These are phyloP conservation scores for Trichogramma dendrolimi DNA, from an alignment of 2,888 invertebrate species.

Conservation along the genomic window DNA sequence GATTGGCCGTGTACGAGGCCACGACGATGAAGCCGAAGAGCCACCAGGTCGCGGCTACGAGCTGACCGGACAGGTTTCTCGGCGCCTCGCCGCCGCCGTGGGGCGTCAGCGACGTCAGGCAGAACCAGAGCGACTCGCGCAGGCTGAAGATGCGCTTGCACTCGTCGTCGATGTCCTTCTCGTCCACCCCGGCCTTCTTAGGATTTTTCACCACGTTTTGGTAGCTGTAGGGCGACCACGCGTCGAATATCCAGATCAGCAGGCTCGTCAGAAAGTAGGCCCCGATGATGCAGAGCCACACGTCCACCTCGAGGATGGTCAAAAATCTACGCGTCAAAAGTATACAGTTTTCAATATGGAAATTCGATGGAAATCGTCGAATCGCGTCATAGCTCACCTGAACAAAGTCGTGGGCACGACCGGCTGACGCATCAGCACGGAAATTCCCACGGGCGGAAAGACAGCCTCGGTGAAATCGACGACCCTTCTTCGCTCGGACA, in stretches of 20 bases:
- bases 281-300: slow-evolving; percentile 89
- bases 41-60: slow-evolving; percentile 99
- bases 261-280: slow-evolving; percentile 89
- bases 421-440: slow-evolving; percentile 88
- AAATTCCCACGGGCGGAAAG: slow-evolving; percentile 90
- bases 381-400: slow-evolving; percentile 21
- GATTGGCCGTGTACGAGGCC: slow-evolving; percentile 96
- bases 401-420: slow-evolving; percentile 84
- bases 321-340: slow-evolving; percentile 66
- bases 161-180: slow-evolving; percentile 73
- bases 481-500: slow-evolving; percentile 90
- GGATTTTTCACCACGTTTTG: slow-evolving; percentile 64
- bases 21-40: slow-evolving; percentile 97
- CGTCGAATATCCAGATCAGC: slow-evolving; percentile 90
- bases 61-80: slow-evolving; percentile 88
- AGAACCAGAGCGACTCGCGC: slow-evolving; percentile 97
- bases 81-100: slow-evolving; percentile 94
- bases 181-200: slow-evolving; percentile 26
- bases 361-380: background rate
- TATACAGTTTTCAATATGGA: background rate
- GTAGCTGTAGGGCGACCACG: slow-evolving; percentile 91
- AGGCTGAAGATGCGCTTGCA: slow-evolving; percentile 91
- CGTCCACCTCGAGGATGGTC: slow-evolving; percentile 86
- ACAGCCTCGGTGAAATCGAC: slow-evolving; percentile 95
- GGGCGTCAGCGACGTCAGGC: slow-evolving; percentile 95